Conservation (phyloP, 2,888 invertebrate genomes). For the Choristoneura rosaceana region DNA sequence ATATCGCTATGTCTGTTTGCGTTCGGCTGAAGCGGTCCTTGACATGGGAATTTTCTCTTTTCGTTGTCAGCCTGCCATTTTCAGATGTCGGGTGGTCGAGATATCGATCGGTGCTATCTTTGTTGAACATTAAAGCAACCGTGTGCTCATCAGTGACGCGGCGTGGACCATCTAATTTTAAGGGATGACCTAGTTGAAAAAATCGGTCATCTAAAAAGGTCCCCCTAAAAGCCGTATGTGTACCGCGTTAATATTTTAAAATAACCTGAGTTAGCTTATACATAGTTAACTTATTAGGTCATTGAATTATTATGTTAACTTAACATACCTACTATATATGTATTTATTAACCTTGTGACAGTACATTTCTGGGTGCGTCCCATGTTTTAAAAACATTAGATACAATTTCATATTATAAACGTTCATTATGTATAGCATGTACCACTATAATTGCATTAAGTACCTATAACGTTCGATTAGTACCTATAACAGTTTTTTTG, state of each 20-base stretch:
- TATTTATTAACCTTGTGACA: no score
- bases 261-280: slow-evolving; percentile 13
- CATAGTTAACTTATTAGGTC: slow-evolving; percentile 7
- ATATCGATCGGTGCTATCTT: slow-evolving; percentile 71
- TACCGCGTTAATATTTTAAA: slow-evolving; percentile 26
- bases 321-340: no score
- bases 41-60: slow-evolving; percentile 40
- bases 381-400: no score
- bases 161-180: slow-evolving; percentile 69
- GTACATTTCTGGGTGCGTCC: no score
- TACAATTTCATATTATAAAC: no score
- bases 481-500: no score
- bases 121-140: slow-evolving; percentile 62
- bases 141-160: slow-evolving; percentile 60
- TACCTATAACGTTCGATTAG: no score
- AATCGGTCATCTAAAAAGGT: slow-evolving; percentile 66
- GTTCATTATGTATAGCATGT: no score
- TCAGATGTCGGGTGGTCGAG: slow-evolving; percentile 53
- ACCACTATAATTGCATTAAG: no score
- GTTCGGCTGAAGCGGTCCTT: slow-evolving; percentile 21
- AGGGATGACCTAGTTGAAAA: slow-evolving; percentile 76
- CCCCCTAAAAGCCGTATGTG: slow-evolving; percentile 27
- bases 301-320: slow-evolving; percentile 5
- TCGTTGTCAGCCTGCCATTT: slow-evolving; percentile 52
- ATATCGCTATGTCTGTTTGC: slow-evolving; percentile 37